These are phyloP conservation scores for Myotis yumanensis DNA, from an alignment of 2,113 vertebrate species.

Conservation along the genomic window DNA sequence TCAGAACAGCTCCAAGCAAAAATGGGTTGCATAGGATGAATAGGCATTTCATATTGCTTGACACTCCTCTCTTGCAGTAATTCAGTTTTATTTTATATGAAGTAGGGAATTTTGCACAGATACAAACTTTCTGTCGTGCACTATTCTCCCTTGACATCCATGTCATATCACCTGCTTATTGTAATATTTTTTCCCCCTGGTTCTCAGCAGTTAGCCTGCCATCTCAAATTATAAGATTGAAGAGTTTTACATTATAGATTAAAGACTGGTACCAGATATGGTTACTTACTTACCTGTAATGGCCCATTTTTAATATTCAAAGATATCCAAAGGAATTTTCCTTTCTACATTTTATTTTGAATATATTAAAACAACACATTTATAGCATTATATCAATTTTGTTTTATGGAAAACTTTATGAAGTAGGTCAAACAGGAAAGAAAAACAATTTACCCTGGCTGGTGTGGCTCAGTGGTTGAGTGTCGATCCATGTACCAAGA, in stretches of 20 bases:
- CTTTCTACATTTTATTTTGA: conserved; percentile 1
- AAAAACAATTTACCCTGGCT: background rate
- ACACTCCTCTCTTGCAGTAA: background rate
- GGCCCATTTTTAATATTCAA: background rate
- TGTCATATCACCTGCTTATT: background rate
- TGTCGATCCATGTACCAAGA: no score
- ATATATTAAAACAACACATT: background rate
- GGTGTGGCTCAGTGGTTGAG: no score
- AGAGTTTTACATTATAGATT: background rate
- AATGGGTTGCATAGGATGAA: background rate
- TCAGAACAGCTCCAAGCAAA: background rate
- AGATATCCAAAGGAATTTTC: conserved; percentile 39
- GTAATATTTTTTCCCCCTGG: background rate
- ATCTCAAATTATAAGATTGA: conserved; percentile 5
- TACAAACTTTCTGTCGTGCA: background rate
- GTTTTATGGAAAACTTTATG: conserved; percentile 30
- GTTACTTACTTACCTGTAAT: conserved; percentile 6
- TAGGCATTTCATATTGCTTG: background rate
- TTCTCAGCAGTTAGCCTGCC: background rate
- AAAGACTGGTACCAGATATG: background rate
- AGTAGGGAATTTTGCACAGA: conserved; percentile 39
- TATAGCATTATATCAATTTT: conserved; percentile 3
- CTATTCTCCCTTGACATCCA: conserved; percentile 22
- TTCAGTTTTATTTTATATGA: conserved; percentile 55
- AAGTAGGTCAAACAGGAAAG: conserved; percentile 45